These are phyloP conservation scores for Enteromius fasciolatus DNA, from an alignment of 2,797 vertebrate genomes.

Conservation along the genomic window DNA sequence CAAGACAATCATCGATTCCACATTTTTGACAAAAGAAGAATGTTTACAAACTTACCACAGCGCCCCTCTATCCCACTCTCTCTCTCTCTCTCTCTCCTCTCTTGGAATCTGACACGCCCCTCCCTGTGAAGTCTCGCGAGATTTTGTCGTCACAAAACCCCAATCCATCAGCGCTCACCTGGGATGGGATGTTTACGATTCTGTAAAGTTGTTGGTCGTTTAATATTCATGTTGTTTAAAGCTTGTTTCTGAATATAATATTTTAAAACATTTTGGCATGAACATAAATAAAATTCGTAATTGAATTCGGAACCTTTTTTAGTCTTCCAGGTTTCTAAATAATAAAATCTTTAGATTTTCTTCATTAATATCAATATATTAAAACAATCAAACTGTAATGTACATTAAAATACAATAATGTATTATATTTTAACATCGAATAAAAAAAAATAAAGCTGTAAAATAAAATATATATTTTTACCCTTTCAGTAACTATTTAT, in stretches of 20 bases:
- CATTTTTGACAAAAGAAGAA: slow-evolving; percentile 71
- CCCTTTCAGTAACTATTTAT: background rate
- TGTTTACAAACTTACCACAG: slow-evolving; percentile 87
- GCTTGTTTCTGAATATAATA: background rate
- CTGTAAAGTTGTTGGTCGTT: background rate
- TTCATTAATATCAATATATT: background rate
- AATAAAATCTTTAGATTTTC: background rate
- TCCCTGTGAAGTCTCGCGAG: slow-evolving; percentile 76
- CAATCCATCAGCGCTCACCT: slow-evolving; percentile 24
- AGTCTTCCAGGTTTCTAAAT: background rate
- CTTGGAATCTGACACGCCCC: slow-evolving; percentile 86
- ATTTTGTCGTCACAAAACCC: slow-evolving; percentile 49
- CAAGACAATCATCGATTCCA: slow-evolving; percentile 34
- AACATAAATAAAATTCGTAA: background rate
- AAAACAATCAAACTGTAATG: background rate
- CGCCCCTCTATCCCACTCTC: slow-evolving; percentile 72
- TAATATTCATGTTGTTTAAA: background rate
- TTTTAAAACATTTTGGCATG: background rate
- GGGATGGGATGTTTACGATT: slow-evolving; percentile 4
- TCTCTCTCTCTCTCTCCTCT: slow-evolving; percentile 67
- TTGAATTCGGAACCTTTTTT: background rate
- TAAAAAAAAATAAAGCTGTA: background rate
- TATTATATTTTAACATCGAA: background rate
- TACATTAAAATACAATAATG: background rate
- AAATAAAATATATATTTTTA: background rate